Evolutionary conservation across 1,140 invertebrate genomes (phyloP).

Genomic region (Temnothorax longispinosus): DNA sequence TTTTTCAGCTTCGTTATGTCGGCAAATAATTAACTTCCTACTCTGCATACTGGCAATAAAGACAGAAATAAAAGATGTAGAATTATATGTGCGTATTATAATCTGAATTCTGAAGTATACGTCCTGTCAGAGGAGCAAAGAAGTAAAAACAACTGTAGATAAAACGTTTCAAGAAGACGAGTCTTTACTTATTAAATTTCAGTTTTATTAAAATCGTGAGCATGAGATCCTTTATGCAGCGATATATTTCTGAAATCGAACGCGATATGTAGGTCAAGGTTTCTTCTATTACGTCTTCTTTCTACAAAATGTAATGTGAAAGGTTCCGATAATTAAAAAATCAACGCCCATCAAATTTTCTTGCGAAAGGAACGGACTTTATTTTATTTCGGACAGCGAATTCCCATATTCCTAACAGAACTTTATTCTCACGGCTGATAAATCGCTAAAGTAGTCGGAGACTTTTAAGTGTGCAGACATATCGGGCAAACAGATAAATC

Average conservation of each 20-base stretch:
- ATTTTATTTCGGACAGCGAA: too few species aligned
- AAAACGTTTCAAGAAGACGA: not conserved
- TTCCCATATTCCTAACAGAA: too few species aligned
- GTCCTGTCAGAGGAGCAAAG: not conserved
- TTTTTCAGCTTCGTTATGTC: not conserved
- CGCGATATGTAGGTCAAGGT: not conserved
- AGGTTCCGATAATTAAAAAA: too few species aligned
- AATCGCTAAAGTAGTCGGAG: too few species aligned
- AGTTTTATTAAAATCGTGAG: not conserved
- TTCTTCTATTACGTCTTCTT: not conserved
- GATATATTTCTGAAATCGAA: not conserved
- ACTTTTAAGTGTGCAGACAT: too few species aligned
- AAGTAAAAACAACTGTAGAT: not conserved
- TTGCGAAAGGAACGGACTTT: too few species aligned
- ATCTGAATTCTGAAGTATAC: not conserved
- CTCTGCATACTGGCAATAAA: not conserved
- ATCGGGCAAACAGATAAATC: too few species aligned
- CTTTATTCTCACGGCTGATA: too few species aligned
- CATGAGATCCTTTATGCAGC: not conserved
- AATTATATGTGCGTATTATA: not conserved
- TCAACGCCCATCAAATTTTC: too few species aligned
- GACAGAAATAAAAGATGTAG: not conserved
- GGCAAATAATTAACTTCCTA: not conserved
- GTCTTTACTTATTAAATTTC: not conserved
- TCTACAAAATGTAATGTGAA: not conserved